Conservation (phyloP, 1,140 invertebrate genomes). For the Anastatus disparis region DNA sequence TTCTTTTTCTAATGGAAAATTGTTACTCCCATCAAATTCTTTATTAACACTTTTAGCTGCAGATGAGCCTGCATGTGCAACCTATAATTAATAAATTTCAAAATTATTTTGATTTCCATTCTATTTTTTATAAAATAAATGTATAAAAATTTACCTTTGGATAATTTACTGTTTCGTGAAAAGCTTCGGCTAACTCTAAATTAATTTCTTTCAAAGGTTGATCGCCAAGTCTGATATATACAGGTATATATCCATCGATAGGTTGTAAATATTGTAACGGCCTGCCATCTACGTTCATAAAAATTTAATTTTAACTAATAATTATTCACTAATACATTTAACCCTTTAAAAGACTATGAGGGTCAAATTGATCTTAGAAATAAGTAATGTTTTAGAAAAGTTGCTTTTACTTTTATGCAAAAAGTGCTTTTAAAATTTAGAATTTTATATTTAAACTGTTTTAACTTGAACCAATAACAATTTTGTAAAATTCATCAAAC, state of each 20-base stretch:
- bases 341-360: too few species aligned
- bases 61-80: background rate
- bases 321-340: too few species aligned
- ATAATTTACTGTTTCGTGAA: slow-evolving; percentile 58
- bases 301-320: slow-evolving; percentile 29
- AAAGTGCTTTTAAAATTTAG: too few species aligned
- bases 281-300: slow-evolving; percentile 54
- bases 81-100: background rate
- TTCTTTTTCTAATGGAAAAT: too few species aligned
- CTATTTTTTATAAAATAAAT: too few species aligned
- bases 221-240: slow-evolving; percentile 80
- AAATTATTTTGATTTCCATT: too few species aligned
- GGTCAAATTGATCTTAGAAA: too few species aligned
- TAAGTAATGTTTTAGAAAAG: too few species aligned
- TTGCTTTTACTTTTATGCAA: background rate
- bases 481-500: too few species aligned
- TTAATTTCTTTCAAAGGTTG: slow-evolving; percentile 79
- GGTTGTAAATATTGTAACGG: slow-evolving; percentile 72
- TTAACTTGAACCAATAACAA: too few species aligned
- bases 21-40: too few species aligned
- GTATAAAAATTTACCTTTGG: slow-evolving; percentile 2
- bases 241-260: slow-evolving; percentile 79
- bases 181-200: slow-evolving; percentile 76
- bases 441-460: too few species aligned
- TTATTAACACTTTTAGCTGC: background rate